Percentiles rank a stretch among this genome's conserved stretches.
Conservation (phyloP, 2,113 vertebrate genomes). For the Acinonyx jubatus region DNA sequence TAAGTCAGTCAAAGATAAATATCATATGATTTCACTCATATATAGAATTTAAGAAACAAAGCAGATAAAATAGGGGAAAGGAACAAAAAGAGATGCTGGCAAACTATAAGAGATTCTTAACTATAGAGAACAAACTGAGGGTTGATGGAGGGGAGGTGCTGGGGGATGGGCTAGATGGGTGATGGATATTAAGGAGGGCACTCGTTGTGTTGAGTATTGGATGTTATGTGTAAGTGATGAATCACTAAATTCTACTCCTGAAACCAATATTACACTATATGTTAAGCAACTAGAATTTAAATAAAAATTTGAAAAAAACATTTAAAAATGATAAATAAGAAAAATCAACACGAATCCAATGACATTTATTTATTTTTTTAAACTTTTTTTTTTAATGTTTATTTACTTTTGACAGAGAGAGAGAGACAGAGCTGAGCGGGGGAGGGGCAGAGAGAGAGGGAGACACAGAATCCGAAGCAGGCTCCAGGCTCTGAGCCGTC, state of each 20-base stretch:
- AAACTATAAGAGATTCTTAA: not conserved
- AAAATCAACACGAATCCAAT: slow-evolving; percentile 22
- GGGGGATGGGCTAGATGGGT: not conserved
- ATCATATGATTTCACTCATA: not conserved
- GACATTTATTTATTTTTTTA: not conserved
- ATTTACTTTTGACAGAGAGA: too few species aligned
- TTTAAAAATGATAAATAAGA: not conserved
- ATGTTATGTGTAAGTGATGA: not conserved
- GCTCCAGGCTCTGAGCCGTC: too few species aligned
- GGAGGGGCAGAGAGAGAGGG: too few species aligned
- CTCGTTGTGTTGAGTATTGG: not conserved
- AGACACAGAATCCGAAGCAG: too few species aligned
- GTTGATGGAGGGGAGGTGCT: not conserved
- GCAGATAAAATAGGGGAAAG: not conserved
- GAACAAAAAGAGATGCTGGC: not conserved
- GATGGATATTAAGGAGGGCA: not conserved
- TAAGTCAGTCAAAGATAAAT: not conserved
- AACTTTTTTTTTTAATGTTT: too few species aligned
- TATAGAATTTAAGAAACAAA: not conserved
- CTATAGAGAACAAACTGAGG: not conserved
- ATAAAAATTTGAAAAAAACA: not conserved
- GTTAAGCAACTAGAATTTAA: not conserved
- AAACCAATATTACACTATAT: not conserved
- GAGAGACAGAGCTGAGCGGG: too few species aligned
- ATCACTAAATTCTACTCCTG: not conserved